phyloP scores from a whole-genome alignment of 2,888 invertebrate genomes.

The Chalcosyrphus nemorum region DNA sequence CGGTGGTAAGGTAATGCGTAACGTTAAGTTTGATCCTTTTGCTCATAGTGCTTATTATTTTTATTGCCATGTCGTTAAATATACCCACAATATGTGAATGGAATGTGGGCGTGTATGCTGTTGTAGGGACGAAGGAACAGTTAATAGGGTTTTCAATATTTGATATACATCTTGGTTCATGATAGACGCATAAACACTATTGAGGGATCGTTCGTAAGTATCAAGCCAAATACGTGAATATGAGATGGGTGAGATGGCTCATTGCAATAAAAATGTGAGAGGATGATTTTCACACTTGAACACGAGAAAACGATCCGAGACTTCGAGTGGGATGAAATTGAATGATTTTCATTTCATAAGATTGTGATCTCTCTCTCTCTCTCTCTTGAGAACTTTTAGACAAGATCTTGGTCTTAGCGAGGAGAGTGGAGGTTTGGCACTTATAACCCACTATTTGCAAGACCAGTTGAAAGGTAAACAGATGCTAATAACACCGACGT shows the following conservation, averaged over 20 bases:
- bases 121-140: not conserved
- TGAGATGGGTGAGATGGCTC: not conserved
- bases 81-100: slow-evolving; percentile 1
- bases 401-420: too few species aligned
- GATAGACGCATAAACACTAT: slow-evolving; percentile 20
- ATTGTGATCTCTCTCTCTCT: too few species aligned
- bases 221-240: not conserved
- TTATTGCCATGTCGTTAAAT: slow-evolving; percentile 49
- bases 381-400: too few species aligned
- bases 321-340: too few species aligned
- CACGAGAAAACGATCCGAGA: too few species aligned
- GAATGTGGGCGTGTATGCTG: not conserved
- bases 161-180: slow-evolving; percentile 25
- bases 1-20: not conserved
- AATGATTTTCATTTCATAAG: too few species aligned
- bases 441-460: too few species aligned
- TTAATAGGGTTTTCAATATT: slow-evolving; percentile 32
- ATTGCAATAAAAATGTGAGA: too few species aligned
- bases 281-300: too few species aligned
- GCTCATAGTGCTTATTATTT: slow-evolving; percentile 54
- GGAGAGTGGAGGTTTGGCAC: too few species aligned
- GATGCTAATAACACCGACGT: too few species aligned
- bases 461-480: too few species aligned
- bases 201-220: not conserved
- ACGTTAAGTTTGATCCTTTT: slow-evolving; percentile 38